These are phyloP conservation scores for Gallinago paraguaiae DNA, from an alignment of 2,113 vertebrate genomes.

Conservation along the genomic window DNA sequence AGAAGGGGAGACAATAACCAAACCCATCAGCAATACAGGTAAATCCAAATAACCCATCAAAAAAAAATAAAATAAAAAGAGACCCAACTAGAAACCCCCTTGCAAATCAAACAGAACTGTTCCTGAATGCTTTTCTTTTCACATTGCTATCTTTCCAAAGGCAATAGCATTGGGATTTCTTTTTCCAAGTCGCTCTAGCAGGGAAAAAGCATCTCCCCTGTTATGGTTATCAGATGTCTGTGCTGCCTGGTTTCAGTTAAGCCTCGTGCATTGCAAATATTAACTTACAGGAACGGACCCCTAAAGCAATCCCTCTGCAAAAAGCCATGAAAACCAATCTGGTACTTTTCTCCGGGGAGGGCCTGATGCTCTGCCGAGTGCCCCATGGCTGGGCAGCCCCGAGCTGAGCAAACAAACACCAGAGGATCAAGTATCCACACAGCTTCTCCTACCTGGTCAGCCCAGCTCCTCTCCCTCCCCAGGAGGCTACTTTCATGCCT, in stretches of 20 bases:
- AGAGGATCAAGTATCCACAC: neutral
- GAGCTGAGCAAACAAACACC: conserved; percentile 60
- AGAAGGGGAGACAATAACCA: conserved; percentile 49
- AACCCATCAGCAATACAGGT: neutral
- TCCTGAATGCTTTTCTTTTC: neutral
- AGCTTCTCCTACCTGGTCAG: conserved; percentile 1
- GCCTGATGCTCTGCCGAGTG: conserved; percentile 72
- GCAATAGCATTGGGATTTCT: conserved; percentile 1
- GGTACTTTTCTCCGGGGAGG: conserved; percentile 78
- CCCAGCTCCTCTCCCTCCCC: neutral
- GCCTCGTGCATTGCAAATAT: conserved; percentile 33
- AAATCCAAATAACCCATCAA: neutral
- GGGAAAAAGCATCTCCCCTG: conserved; percentile 21
- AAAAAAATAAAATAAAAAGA: neutral
- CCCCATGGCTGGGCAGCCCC: conserved; percentile 60
- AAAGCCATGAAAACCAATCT: conserved; percentile 81
- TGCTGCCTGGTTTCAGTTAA: conserved; percentile 47
- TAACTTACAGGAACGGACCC: conserved; percentile 85
- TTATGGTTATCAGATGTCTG: conserved; percentile 60
- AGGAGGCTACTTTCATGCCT: neutral
- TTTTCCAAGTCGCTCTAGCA: conserved; percentile 12
- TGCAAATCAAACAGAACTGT: rapidly evolving
- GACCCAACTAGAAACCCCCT: neutral
- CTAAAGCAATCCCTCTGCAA: conserved; percentile 79
- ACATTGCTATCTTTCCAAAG: neutral